phyloP scores from a whole-genome alignment of 2,797 vertebrate genomes.

The Leptatherina wallacei region DNA sequence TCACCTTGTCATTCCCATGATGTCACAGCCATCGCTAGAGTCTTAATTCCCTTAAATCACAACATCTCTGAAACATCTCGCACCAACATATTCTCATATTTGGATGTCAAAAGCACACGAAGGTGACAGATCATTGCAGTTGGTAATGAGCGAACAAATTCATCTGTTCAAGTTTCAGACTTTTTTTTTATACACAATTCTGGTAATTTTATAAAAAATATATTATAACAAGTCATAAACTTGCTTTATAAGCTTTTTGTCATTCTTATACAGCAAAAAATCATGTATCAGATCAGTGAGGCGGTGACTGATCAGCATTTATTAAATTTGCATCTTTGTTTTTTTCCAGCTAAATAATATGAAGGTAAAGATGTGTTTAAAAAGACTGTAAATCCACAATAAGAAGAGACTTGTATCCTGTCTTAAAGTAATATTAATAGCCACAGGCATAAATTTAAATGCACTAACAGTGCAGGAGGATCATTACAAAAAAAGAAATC shows the following conservation, averaged over 20 bases:
- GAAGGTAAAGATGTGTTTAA: background rate
- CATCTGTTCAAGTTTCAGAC: too few relatives aligned
- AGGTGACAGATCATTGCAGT: background rate
- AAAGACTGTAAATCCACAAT: too few relatives aligned
- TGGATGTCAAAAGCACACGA: background rate
- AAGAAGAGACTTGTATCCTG: too few relatives aligned
- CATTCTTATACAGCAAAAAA: background rate
- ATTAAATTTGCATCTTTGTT: background rate
- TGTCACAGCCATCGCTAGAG: background rate
- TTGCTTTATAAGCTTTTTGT: background rate
- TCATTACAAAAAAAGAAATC: too few relatives aligned
- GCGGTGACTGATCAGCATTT: too few relatives aligned
- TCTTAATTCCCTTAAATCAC: background rate
- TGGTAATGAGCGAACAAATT: background rate
- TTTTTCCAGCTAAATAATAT: background rate
- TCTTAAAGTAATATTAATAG: too few relatives aligned
- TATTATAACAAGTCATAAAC: background rate
- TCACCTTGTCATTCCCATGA: conserved; percentile 3
- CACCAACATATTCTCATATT: background rate
- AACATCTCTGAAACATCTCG: background rate
- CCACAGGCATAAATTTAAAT: too few relatives aligned
- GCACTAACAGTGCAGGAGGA: too few relatives aligned
- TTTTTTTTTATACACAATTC: too few relatives aligned
- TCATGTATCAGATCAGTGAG: background rate
- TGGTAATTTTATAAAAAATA: too few relatives aligned